Base-by-base conservation (phyloP, 2,797 vertebrate genomes). In the Merluccius polli region DNA sequence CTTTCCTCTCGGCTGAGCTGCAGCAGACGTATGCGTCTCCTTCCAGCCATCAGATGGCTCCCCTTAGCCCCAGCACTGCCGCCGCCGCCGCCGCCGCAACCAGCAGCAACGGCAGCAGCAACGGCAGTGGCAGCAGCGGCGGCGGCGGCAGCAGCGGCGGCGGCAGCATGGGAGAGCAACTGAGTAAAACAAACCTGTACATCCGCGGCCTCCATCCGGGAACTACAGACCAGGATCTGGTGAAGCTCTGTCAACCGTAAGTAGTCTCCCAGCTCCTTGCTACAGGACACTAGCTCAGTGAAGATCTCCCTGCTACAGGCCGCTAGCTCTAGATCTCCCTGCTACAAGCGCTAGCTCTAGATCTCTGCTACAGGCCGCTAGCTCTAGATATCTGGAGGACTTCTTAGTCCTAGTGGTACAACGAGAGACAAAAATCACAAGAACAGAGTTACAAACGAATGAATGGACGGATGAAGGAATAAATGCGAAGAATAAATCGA, bases 131-230 rank as follows among this genome's bases (percentile, higher is more conserved):
- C 80, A 94, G 85, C 83, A 93, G 89, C 81, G n/a, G n/a, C n/a
- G n/a, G n/a, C n/a, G n/a, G n/a, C 75, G 85, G 88, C 80, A 89
- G 81, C 76, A 88, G 93, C 80, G 93, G 85, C 83, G 93, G 89
- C 81, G 92, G 90, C 80, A 87, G 82, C 7, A 93, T 86, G 27
- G 89, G 88, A 4, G 96, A 97, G 82, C 96, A 96, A 88, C 93
- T 98, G 88, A 98, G 97, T 91, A 98, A 97, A 91, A 98, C 97
- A 84, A 98, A 97, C 90, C 93, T 97, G 73, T 98, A 98, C 88
- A 98, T 98, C 87, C 95, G 97, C 65, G 96, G 97, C 80, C 91
- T 98, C 85, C 96, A 95, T 79, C 96, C 97, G 0, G 95, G 95
- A 86, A 98, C 96, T 86, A 96, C 96, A 38, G 97, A 98, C 94